Base-by-base conservation (phyloP, 2,797 vertebrate genomes). In the Rhinella marina region DNA sequence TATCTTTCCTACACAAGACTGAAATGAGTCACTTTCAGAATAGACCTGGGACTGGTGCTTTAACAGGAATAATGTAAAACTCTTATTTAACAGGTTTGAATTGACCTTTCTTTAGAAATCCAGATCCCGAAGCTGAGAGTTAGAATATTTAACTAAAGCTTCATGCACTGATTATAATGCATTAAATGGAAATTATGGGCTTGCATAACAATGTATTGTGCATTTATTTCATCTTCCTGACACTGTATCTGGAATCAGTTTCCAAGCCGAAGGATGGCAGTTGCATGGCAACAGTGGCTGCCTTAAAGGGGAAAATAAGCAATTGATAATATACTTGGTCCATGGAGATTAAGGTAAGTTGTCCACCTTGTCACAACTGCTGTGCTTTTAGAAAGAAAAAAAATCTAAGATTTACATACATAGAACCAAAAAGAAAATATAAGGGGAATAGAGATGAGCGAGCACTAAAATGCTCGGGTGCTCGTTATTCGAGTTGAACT, bases 251-350 rank as follows among this genome's bases (percentile, higher is more conserved):
- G 32, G 78, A 83, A 54, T 84, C 9, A 9, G 75, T 59, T 85
- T 77, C 86, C 61, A 84, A 25, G 72, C 81, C 72, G 73, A 81
- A 72, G 86, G 64, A 48, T 87, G 81, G 25, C 59, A 6, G 86
- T 89, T 87, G 85, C 86, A 17, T 89, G 79, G 88, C 85, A 87
- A 89, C 85, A 41, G 72, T 66, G 41, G 14, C 27, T 21, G 81
- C 84, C 48, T 25, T 87, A 81, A 52, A 68, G 81, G 56, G 62
- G 62, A 41, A 32, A 54, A 66, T 27, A 70, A 29, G n/a, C 41
- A 75, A 75, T 25, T 81, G 76, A 85, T 81, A 81, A 75, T 56
- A 57, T 54, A 29, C 75, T 84, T 84, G 81, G 27, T 76, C 32
- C 29, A 57, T 59, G n/a, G 23, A 85, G 76, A 86, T 87, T 81